Evolutionary conservation across 2,113 vertebrate genomes (phyloP), one percentile per base, ranked within the genome.

Genomic region (Chloebia gouldiae): DNA sequence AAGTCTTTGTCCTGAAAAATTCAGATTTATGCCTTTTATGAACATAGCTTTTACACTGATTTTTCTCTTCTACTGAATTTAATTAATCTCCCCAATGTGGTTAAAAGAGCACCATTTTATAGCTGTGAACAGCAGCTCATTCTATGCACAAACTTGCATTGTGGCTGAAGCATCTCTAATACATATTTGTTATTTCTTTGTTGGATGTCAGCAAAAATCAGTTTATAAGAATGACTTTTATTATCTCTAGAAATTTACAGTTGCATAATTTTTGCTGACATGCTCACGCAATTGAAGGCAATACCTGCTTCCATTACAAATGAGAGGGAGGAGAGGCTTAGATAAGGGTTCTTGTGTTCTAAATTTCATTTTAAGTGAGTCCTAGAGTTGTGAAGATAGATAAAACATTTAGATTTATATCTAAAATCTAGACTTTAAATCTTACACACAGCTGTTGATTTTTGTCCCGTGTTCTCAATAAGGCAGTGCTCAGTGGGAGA

Each of bases 401-500:
- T 49, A 60, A 84, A 84, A 12, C 30, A 27, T 39, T 63, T n/a
- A 42, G 22, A 44, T 68, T 61, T 90, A 6, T 81, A 11, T 28
- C 10, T 69, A 4, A 47, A 15, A 40, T 49, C 54, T 61, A 28
- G 25, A 42, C 50, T 78, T 66, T 81, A 61, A 54, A 18, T 77
- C n/a, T 42, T 21, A 10, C 1, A 30, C 25, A 3, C 0, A 1
- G 11, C 21, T 76, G 21, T 44, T 80, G 60, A 28, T 73, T 63
- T 61, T 73, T 40, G 53, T 79, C 0, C 0, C 35, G 50, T 10
- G 18, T 39, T 88, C 27, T 45, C 40, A 33, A 5, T 18, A 21
- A 53, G 15, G 28, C 39, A 22, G 23, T 28, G 18, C 61, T 70
- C 50, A 66, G 57, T 9, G 40, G 45, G 22, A 94, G 21, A 68